Evolutionary conservation across 2,113 vertebrate species (phyloP), one percentile per base, ranked within the genome.

Genomic region (Pygoscelis adeliae): DNA sequence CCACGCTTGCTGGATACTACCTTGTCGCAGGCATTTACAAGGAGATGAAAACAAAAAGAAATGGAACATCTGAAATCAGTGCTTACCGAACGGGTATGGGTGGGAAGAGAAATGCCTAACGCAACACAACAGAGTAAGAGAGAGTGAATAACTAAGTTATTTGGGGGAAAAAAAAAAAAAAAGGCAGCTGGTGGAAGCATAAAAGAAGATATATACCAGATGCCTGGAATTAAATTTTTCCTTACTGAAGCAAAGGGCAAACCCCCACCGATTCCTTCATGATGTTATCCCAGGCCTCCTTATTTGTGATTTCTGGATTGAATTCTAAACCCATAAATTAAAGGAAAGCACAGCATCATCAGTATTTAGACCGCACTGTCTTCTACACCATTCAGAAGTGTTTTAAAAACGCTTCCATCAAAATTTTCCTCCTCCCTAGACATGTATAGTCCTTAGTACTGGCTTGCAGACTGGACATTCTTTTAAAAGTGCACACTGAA

Each of bases 1-100:
- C 27, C 56, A n/a, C 0, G 0, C 40, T 26, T 6, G 32, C 27
- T 77, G 46, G 36, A 4, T 34, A 32, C 32, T 34, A 29, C 0
- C 29, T 22, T 47, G 25, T 19, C 4, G 1, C 21, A 32, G 38
- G 21, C 25, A 56, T 22, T 36, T 7, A 22, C 16, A 20, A 46
- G 29, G 38, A 46, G 38, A 13, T 25, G 32, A 76, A 85, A 58
- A 14, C 0, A 34, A 78, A 38, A 15, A 44, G 23, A 66, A 82
- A 46, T 13, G 32, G 56, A 42, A 20, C 1, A 10, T 44, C n/a
- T 76, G 44, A 79, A 76, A 82, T 36, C 47, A 26, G 23, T 12
- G 17, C 67, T 94, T 61, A 44, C 29, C 10, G 4, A 55, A 42
- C 0, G 1, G 53, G 23, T n/a, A 16, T 3, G 36, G 26, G 9